Evolutionary conservation across 2,888 invertebrate genomes (phyloP).

Genomic region (Stenichneumon culpator): DNA sequence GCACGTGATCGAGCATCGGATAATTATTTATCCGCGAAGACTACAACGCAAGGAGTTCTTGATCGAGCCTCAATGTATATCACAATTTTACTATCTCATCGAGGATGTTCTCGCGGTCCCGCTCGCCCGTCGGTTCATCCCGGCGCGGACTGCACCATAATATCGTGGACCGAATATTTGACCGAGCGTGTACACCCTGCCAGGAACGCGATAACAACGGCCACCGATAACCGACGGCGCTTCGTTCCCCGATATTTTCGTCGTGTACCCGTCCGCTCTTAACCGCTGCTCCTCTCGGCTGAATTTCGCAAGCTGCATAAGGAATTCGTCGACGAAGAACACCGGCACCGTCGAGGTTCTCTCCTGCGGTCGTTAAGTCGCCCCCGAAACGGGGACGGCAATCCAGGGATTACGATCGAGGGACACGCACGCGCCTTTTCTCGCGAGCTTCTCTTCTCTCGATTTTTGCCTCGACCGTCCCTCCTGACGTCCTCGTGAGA

Average conservation of each 20-base stretch:
- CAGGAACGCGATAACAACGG: slow-evolving; percentile 47
- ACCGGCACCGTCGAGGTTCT: slow-evolving; percentile 17
- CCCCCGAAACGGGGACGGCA: slow-evolving; percentile 54
- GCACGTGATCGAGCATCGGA: slow-evolving; percentile 51
- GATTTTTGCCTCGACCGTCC: not conserved
- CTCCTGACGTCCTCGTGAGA: not conserved
- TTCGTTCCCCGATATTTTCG: slow-evolving; percentile 44
- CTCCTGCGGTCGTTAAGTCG: slow-evolving; percentile 56
- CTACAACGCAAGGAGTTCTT: slow-evolving; percentile 2
- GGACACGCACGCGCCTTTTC: slow-evolving; percentile 49
- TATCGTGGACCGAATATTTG: slow-evolving; percentile 48
- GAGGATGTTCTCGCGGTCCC: slow-evolving; percentile 18
- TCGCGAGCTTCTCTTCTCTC: not conserved
- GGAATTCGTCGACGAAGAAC: slow-evolving; percentile 52
- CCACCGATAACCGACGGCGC: slow-evolving; percentile 42
- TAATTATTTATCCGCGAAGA: slow-evolving; percentile 53
- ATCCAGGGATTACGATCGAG: slow-evolving; percentile 64
- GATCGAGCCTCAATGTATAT: not conserved
- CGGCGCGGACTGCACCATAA: not conserved
- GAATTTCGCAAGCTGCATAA: not conserved
- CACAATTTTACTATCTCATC: not conserved
- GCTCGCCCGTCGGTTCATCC: not conserved
- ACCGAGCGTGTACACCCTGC: not conserved
- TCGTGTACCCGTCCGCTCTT: slow-evolving; percentile 3
- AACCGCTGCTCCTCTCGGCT: not conserved